Percentiles rank a stretch among this genome's conserved stretches.
phyloP scores from a whole-genome alignment of 2,113 vertebrate genomes.

The Globicephala melas region DNA sequence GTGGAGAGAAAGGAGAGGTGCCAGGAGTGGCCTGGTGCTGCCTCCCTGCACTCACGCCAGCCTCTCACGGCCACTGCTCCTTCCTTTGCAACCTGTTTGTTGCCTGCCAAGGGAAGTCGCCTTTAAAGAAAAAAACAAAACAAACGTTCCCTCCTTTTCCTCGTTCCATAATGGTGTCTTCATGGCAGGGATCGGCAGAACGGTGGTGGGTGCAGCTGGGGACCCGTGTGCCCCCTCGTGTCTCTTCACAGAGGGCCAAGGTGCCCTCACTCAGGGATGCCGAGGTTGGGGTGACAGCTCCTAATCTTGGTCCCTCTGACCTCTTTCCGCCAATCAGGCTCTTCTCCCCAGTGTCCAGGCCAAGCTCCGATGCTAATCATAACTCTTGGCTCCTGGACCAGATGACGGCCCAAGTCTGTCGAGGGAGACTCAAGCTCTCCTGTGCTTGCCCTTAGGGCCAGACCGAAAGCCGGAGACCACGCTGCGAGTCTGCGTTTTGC shows the following conservation, averaged over 20 bases:
- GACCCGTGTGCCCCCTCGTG: not conserved
- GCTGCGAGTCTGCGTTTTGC: not conserved
- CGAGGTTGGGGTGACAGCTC: not conserved
- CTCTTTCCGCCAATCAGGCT: not conserved
- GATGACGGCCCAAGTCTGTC: constrained; percentile 64
- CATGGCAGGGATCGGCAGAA: not conserved
- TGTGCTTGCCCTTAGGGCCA: not conserved
- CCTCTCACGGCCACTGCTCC: constrained; percentile 6
- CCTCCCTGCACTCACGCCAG: not conserved
- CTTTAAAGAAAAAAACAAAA: not conserved
- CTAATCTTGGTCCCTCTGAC: not conserved
- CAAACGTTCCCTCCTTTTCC: not conserved
- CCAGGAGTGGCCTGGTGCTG: constrained; percentile 73
- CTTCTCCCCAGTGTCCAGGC: constrained; percentile 52
- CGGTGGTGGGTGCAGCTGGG: not conserved
- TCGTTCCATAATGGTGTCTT: not conserved
- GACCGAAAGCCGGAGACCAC: not conserved
- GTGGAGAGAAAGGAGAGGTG: constrained; percentile 76
- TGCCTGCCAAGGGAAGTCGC: not conserved
- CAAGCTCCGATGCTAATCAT: constrained; percentile 37
- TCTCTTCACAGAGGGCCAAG: not conserved
- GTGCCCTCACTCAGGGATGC: not conserved
- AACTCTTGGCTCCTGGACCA: constrained; percentile 66
- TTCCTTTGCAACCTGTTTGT: not conserved
- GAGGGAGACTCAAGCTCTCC: constrained; percentile 56